phyloP scores from a whole-genome alignment of 2,888 invertebrate species.

The Ormyrus nitidulus region DNA sequence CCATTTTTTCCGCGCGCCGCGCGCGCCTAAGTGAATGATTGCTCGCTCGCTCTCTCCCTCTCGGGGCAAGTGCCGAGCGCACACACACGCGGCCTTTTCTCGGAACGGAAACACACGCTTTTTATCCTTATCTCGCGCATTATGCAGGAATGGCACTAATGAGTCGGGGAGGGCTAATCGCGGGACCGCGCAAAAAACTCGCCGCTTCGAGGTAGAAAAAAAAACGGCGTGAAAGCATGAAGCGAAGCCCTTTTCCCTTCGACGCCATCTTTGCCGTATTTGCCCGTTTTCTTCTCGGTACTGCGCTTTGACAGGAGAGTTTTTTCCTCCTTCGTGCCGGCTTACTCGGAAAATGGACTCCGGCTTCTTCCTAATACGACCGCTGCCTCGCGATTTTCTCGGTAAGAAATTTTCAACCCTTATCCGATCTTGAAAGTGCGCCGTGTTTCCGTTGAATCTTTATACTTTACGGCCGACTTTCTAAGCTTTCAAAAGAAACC shows the following conservation, averaged over 20 bases:
- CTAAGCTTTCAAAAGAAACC: too few species aligned
- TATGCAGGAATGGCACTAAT: conserved; percentile 48
- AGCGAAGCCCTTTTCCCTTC: conserved; percentile 33
- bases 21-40: conserved; percentile 18
- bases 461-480: too few species aligned
- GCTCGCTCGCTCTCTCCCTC: neutral
- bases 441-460: too few species aligned
- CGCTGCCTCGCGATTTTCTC: neutral
- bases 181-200: neutral
- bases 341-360: too few species aligned
- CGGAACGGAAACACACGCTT: conserved; percentile 45
- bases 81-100: conserved; percentile 9
- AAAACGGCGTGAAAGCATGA: conserved; percentile 47
- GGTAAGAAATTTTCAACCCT: neutral
- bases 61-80: too few species aligned
- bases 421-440: too few species aligned
- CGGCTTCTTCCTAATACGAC: too few species aligned
- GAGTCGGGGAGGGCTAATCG: conserved; percentile 41
- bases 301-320: too few species aligned
- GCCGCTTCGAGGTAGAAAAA: neutral
- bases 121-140: conserved; percentile 42
- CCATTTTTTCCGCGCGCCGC: conserved; percentile 13
- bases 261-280: neutral
- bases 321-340: too few species aligned
- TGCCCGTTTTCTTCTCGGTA: conserved; percentile 37